These are phyloP conservation scores for honey bee (Apis mellifera) DNA, from an alignment of 1,140 invertebrate species.

Conservation along the genomic window Amel_HAv3.1 CM009934.2:248001-248500, in stretches of 20 bases:
- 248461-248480: not conserved
- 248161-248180: conserved; percentile 47
- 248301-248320: no score
- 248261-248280: no score
- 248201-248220: no score
- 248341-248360: no score
- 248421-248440: not conserved
- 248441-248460: not conserved
- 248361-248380: no score
- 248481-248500: not conserved
- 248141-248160: conserved; percentile 23
- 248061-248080: no score
- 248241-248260: no score
- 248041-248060: no score
- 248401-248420: not conserved
- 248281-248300: not conserved
- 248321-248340: no score
- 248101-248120: conserved; percentile 33
- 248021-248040: not conserved
- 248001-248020: no score
- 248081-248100: not conserved
- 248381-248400: no score
- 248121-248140: conserved; percentile 36
- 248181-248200: conserved; percentile 18
- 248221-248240: no score